A percentile compares a stretch with the other conserved stretches of the same genome.
Evolutionary conservation across 2,113 vertebrate genomes (phyloP).

Genomic region (Mesembrinibis cayennensis): DNA sequence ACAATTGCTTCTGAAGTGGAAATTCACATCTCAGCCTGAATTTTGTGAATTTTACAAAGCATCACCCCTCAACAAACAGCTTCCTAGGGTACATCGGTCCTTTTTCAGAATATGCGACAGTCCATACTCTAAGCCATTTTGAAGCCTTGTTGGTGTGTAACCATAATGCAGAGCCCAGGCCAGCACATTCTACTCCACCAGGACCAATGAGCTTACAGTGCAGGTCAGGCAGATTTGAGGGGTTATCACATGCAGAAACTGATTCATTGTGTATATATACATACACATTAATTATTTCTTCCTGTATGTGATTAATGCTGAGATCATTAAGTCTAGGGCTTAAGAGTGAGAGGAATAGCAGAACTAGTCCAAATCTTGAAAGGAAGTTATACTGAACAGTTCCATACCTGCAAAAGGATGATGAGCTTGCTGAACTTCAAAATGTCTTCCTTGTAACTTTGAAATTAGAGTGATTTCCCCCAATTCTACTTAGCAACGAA

Average conservation of each 20-base stretch:
- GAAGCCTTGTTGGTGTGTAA: neutral
- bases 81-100: neutral
- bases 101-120: neutral
- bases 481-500: no score
- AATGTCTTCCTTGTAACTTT: neutral
- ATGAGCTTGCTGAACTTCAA: neutral
- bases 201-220: neutral
- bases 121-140: neutral
- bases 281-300: neutral
- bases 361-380: neutral
- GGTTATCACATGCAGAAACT: neutral
- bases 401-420: rapidly evolving
- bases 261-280: rapidly evolving
- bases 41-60: neutral
- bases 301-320: neutral
- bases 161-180: rapidly evolving
- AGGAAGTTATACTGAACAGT: neutral
- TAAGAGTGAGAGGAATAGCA: neutral
- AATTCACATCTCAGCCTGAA: neutral
- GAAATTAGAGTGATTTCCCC: neutral
- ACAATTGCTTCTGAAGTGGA: neutral
- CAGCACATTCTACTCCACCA: neutral
- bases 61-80: neutral
- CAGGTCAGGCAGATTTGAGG: neutral
- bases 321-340: neutral